A percentile compares a stretch with the other conserved stretches of the same genome.
Conservation (phyloP, 2,888 invertebrate species). For the Lithophane leautieri region DNA sequence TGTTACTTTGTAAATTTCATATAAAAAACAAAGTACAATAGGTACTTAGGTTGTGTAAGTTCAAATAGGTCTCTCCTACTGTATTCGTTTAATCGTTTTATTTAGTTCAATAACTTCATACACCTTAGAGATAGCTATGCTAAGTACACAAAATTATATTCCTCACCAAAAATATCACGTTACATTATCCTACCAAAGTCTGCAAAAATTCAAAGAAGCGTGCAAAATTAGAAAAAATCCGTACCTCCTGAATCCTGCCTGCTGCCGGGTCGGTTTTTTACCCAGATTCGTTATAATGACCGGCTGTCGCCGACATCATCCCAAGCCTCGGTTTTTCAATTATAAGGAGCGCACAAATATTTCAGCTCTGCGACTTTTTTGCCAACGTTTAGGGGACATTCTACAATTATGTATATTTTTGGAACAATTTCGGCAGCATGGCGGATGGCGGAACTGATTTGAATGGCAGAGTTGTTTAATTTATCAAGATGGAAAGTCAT, state of each 20-base stretch:
- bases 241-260: conserved; percentile 8
- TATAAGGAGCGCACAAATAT: conserved; percentile 59
- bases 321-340: conserved; percentile 61
- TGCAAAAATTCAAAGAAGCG: conserved; percentile 35
- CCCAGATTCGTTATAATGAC: conserved; percentile 62
- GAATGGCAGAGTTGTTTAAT: conserved; percentile 21
- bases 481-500: conserved; percentile 31
- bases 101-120: neutral
- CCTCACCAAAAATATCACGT: conserved; percentile 38
- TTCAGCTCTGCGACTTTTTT: conserved; percentile 46
- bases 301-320: conserved; percentile 62
- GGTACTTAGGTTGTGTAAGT: no score
- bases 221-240: conserved; percentile 59
- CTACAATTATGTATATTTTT: conserved; percentile 53
- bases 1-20: no score
- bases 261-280: conserved; percentile 49
- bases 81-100: no score
- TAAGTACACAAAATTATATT: conserved; percentile 3
- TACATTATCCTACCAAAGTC: conserved; percentile 18
- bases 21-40: no score
- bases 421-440: conserved; percentile 41
- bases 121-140: neutral
- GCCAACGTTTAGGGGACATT: conserved; percentile 57
- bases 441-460: conserved; percentile 20
- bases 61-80: no score